Conservation (phyloP, 2,888 invertebrate species). For the Agriopis leucophaearia region DNA sequence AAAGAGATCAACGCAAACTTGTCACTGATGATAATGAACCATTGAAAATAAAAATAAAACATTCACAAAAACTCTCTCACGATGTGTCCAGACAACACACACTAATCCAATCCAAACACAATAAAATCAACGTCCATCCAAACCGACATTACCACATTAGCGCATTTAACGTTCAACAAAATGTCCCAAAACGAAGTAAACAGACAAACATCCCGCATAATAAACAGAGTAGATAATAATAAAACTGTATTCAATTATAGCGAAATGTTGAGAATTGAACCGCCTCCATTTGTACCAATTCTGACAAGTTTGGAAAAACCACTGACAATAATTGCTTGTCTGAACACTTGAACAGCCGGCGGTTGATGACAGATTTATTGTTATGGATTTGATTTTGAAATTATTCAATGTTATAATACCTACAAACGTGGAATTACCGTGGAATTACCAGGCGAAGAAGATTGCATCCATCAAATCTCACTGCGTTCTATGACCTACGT, state of each 20-base stretch:
- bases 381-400: neutral
- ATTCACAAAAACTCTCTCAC: conserved; percentile 24
- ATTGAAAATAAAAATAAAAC: neutral
- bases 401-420: neutral
- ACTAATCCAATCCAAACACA: conserved; percentile 30
- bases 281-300: conserved; percentile 70
- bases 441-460: too few relatives aligned
- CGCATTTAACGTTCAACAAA: conserved; percentile 54
- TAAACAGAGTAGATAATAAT: conserved; percentile 57
- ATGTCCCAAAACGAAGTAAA: conserved; percentile 62
- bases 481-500: too few relatives aligned
- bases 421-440: too few relatives aligned
- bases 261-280: conserved; percentile 70
- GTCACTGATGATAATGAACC: too few relatives aligned
- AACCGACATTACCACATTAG: conserved; percentile 39
- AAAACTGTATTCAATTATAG: conserved; percentile 45
- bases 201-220: conserved; percentile 80
- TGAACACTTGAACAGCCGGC: neutral
- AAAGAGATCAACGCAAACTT: too few relatives aligned
- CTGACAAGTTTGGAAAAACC: conserved; percentile 56
- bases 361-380: conserved; percentile 16
- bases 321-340: conserved; percentile 14
- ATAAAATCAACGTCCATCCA: conserved; percentile 45
- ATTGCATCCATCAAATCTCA: too few relatives aligned
- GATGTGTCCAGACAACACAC: neutral